Percentiles rank a stretch among this genome's conserved stretches.
These are phyloP conservation scores for Rhynchopsitta pachyrhyncha DNA, from an alignment of 2,113 vertebrate genomes.

Conservation along the genomic window DNA sequence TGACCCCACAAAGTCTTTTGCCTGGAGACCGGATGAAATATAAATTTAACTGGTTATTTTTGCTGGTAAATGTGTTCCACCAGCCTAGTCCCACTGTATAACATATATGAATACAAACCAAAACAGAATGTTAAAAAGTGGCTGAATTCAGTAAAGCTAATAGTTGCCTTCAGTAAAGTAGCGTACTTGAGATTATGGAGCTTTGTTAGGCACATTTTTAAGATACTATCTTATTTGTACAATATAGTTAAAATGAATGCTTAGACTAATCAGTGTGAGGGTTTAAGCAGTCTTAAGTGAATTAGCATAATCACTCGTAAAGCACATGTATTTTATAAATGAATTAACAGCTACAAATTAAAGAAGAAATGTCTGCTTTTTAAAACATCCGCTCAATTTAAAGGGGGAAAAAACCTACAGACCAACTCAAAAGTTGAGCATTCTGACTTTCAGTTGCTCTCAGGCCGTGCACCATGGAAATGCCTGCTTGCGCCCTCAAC, in stretches of 20 bases:
- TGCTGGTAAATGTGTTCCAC: neutral
- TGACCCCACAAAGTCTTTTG: neutral
- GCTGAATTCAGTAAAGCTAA: constrained; percentile 39
- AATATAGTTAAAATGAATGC: constrained; percentile 51
- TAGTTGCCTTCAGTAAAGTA: constrained; percentile 34
- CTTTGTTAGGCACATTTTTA: constrained; percentile 51
- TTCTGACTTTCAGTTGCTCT: neutral
- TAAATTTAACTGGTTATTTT: neutral
- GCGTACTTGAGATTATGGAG: constrained; percentile 49
- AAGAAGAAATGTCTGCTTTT: constrained; percentile 38
- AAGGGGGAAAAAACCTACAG: neutral
- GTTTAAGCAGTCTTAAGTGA: constrained; percentile 46
- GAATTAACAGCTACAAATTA: constrained; percentile 39
- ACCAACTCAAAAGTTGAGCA: neutral
- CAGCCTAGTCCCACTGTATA: neutral
- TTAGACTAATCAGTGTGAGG: constrained; percentile 18
- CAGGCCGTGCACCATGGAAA: neutral
- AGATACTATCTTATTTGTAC: constrained; percentile 66
- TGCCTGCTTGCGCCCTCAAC: neutral
- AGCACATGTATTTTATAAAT: constrained; percentile 52
- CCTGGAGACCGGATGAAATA: constrained; percentile 15
- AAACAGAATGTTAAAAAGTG: neutral
- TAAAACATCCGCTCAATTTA: neutral
- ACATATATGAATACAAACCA: neutral
- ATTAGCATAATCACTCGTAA: constrained; percentile 52